Conservation (phyloP, 2,888 invertebrate genomes). For the Limenitis camilla region DNA sequence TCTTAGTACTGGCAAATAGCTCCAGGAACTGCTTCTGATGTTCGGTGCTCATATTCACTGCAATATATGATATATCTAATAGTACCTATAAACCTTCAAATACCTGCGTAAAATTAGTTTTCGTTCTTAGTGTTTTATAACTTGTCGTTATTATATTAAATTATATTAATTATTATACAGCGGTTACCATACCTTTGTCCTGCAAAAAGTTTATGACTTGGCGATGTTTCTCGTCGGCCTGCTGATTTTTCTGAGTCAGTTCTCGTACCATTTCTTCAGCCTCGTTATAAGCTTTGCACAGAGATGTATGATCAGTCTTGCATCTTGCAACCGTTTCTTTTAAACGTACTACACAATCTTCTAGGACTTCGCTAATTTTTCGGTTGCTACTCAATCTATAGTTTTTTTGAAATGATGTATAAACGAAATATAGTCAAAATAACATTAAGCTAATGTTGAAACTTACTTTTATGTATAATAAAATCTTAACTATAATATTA, state of each 20-base stretch:
- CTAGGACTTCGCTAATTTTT: constrained; percentile 48
- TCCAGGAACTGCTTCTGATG: constrained; percentile 33
- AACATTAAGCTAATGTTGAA: too few species aligned
- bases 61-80: background rate
- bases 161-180: background rate
- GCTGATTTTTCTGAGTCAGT: constrained; percentile 26
- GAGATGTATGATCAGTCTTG: constrained; percentile 41
- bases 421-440: too few species aligned
- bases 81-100: background rate
- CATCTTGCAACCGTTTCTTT: constrained; percentile 43
- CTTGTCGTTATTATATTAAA: background rate
- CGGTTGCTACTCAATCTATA: constrained; percentile 42
- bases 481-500: too few species aligned
- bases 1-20: constrained; percentile 29
- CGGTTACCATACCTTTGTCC: constrained; percentile 31
- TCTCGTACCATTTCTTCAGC: constrained; percentile 32
- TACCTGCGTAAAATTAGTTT: background rate
- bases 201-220: constrained; percentile 4
- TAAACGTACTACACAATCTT: constrained; percentile 42
- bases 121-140: too few species aligned
- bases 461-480: too few species aligned
- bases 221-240: constrained; percentile 24
- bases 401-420: too few species aligned
- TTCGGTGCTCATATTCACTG: constrained; percentile 33
- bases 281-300: constrained; percentile 42